phyloP scores from a whole-genome alignment of 37 sponge, comb jelly and placozoan species.

The Diacarnus erythraeanus region DNA sequence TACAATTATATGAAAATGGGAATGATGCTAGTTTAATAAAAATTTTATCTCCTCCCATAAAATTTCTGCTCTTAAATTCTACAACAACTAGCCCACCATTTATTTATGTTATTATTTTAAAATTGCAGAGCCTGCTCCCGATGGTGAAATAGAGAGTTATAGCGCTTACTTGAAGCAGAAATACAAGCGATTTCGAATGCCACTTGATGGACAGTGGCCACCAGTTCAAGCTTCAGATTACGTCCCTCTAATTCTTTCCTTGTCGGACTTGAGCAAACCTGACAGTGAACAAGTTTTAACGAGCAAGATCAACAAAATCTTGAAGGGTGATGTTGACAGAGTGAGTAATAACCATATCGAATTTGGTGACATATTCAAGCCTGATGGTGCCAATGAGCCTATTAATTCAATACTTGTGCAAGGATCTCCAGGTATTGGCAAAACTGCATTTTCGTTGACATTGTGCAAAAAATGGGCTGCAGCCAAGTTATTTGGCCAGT shows the following conservation, averaged over 20 bases:
- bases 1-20: too few relatives aligned
- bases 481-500: neutral
- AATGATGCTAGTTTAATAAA: too few relatives aligned
- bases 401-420: neutral
- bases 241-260: neutral
- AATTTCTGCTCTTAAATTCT: too few relatives aligned
- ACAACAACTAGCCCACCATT: too few relatives aligned
- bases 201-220: conserved; percentile 8
- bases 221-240: neutral
- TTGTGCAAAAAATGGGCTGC: conserved; percentile 1
- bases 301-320: neutral
- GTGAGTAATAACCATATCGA: neutral
- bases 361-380: neutral
- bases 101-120: too few relatives aligned
- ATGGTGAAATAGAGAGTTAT: neutral
- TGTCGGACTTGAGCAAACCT: neutral
- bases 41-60: too few relatives aligned
- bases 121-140: too few relatives aligned
- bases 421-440: conserved; percentile 7
- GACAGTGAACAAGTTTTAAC: neutral
- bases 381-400: neutral
- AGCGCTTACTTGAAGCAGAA: neutral
- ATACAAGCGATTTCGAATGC: neutral
- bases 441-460: conserved; percentile 1
- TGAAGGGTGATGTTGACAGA: neutral